Evolutionary conservation across 2,797 vertebrate genomes (phyloP), one percentile per base, ranked within the genome.

Genomic region (Ispidina lecontei): DNA sequence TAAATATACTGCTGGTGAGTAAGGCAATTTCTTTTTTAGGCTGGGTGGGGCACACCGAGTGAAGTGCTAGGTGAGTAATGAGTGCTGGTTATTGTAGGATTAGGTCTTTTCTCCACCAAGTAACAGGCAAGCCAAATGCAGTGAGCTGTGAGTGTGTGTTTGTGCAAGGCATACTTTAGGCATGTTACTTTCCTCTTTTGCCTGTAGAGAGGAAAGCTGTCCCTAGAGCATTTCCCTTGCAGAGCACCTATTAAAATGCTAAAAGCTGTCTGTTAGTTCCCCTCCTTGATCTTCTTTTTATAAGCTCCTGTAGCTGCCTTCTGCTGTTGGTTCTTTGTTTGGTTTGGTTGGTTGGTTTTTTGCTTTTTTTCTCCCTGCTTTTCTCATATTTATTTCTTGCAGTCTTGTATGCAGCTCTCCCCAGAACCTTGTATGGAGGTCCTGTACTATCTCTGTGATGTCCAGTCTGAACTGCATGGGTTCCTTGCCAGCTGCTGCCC

Each of bases 11-110:
- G 62, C 63, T 92, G 35, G 47, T 65, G 84, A 90, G 37, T 67
- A 77, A 90, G 46, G 77, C 22, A 60, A 5, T 76, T 65, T 69
- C 71, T 88, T 95, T 95, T 96, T 86, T 81, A 72, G 71, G 14
- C 47, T 93, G 74, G 85, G 78, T 80, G 84, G 78, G 72, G 55
- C 4, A 18, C 68, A 9, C 10, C 58, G 56, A 75, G 76, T 63
- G 69, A 83, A 78, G 83, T 62, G 80, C 93, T 91, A 82, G 69
- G 39, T 86, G 83, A 94, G 60, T 88, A 94, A 84, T 92, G 74
- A 88, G 70, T 76, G 68, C 29, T 81, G 52, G 75, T 84, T 91
- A 46, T 75, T 83, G 85, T 83, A 79, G 86, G 44, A 90, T 77
- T 91, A 87, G 56, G 31, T 59, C 49, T 82, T 88, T 91, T 71